Percentiles rank a stretch among this genome's conserved stretches.
These are phyloP conservation scores for Heliangelus exortis DNA, from an alignment of 2,797 vertebrate species.

Conservation along the genomic window DNA sequence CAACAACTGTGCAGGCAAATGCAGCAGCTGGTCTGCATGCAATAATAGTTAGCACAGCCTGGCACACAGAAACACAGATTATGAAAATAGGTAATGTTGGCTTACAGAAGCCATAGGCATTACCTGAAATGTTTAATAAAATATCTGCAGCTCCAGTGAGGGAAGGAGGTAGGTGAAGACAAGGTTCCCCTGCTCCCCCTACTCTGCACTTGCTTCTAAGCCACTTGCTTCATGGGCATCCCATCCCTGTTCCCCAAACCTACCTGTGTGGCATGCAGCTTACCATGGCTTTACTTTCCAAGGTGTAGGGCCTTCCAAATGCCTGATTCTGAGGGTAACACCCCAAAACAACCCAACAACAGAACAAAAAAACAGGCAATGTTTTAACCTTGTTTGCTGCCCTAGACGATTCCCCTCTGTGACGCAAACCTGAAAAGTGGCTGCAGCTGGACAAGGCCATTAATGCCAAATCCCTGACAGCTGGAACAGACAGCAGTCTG, in stretches of 20 bases:
- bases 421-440: not conserved
- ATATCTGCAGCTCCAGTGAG: not conserved
- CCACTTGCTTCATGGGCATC: not conserved
- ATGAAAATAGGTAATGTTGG: not conserved
- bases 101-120: not conserved
- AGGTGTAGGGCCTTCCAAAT: not conserved
- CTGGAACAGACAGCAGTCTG: not conserved
- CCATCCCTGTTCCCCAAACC: not conserved
- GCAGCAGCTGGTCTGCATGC: not conserved
- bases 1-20: not conserved
- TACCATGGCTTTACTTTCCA: not conserved
- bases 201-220: not conserved
- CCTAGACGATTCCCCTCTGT: not conserved
- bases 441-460: not conserved
- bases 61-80: not conserved
- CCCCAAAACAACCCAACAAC: not conserved
- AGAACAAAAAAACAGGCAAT: no score
- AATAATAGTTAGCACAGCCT: not conserved
- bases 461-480: rapidly evolving
- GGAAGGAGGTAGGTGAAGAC: rapidly evolving
- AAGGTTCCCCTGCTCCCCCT: rapidly evolving
- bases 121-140: not conserved
- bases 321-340: not conserved
- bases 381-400: not conserved
- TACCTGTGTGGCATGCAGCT: not conserved